These are phyloP conservation scores for Archilochus colubris DNA, from an alignment of 2,113 vertebrate species.

Conservation along the genomic window DNA sequence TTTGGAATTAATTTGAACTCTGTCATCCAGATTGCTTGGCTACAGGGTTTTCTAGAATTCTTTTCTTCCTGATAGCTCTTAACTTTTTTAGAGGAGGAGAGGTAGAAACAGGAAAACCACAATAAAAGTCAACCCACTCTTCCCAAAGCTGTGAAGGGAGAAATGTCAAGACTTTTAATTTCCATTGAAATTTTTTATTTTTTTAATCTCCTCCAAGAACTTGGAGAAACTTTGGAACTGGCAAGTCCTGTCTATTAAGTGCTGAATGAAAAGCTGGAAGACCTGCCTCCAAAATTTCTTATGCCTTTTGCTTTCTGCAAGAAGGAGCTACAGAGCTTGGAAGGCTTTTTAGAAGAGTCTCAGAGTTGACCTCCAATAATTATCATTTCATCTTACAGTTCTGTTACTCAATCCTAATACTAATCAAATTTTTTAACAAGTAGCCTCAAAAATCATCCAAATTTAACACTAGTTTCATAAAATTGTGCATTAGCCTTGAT, in stretches of 20 bases:
- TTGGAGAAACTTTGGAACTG: not conserved
- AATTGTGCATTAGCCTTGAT: not conserved
- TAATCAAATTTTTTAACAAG: not conserved
- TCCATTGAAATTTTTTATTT: not conserved
- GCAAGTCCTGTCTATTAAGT: not conserved
- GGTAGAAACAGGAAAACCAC: not conserved
- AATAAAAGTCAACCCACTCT: not conserved
- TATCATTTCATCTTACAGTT: not conserved
- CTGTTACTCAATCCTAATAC: slow-evolving; percentile 37
- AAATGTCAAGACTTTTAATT: not conserved
- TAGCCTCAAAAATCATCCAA: not conserved
- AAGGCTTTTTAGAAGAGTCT: slow-evolving; percentile 6
- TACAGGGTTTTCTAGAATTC: not conserved
- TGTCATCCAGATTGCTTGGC: not conserved
- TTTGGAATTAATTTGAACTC: not conserved
- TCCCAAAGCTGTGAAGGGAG: not conserved
- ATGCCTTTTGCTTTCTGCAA: not conserved
- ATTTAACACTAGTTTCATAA: not conserved
- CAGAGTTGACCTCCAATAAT: not conserved
- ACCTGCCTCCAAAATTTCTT: not conserved
- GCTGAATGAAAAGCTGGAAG: not conserved
- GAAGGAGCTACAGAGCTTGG: not conserved
- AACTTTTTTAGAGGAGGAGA: not conserved
- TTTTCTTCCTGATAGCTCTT: not conserved
- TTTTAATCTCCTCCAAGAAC: not conserved